Conservation (phyloP, 2,888 invertebrate species). For the Sarcophaga caerulescens region DNA sequence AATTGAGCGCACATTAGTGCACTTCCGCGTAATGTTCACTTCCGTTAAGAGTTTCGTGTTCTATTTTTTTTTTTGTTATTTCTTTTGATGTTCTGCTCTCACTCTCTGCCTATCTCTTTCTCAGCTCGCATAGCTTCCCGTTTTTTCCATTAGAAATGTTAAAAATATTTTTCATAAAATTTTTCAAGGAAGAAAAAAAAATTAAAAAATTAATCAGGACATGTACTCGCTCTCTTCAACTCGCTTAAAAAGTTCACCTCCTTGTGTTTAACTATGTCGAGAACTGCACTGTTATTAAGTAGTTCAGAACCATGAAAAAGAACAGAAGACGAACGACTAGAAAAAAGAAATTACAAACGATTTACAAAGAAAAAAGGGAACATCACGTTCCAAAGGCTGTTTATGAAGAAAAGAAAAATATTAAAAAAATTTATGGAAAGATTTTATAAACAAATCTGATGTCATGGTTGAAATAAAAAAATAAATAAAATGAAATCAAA, state of each 20-base stretch:
- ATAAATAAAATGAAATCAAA: no score
- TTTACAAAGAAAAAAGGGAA: not conserved
- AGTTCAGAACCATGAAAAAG: not conserved
- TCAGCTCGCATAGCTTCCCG: not conserved
- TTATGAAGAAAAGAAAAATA: no score
- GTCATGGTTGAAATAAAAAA: no score
- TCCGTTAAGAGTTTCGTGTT: conserved; percentile 57
- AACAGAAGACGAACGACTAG: not conserved
- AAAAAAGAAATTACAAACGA: not conserved
- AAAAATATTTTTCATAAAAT: not conserved
- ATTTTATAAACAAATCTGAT: no score
- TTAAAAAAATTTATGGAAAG: no score
- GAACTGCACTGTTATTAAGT: not conserved
- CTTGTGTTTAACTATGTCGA: not conserved
- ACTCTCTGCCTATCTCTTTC: not conserved
- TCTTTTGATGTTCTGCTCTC: not conserved
- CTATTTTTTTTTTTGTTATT: not conserved
- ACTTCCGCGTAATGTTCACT: conserved; percentile 67
- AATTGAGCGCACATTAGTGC: conserved; percentile 68
- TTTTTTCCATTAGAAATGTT: not conserved
- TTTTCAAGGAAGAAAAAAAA: not conserved
- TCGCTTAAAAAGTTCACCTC: not conserved
- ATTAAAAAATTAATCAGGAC: not conserved
- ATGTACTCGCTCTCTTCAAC: not conserved
- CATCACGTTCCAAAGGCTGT: no score